phyloP scores from a whole-genome alignment of 2,797 vertebrate genomes.

The Lepilemur ruficaudatus region DNA sequence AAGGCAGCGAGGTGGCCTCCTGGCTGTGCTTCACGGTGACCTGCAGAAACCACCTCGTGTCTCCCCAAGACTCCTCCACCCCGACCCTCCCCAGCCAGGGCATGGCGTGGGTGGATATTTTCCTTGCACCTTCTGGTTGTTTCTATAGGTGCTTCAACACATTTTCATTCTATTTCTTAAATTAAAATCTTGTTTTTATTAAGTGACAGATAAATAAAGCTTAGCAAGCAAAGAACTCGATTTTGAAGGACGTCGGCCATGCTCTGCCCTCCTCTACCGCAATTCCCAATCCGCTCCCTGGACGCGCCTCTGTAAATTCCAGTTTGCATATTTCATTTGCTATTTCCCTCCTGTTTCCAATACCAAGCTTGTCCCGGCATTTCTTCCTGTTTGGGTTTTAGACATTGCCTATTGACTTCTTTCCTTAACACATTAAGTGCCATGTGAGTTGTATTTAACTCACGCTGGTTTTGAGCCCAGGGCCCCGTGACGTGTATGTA shows the following conservation, averaged over 20 bases:
- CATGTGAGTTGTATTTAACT: too few species aligned
- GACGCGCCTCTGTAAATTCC: neutral
- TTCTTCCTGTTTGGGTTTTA: neutral
- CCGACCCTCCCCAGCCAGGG: neutral
- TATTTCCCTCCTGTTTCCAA: neutral
- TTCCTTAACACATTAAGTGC: neutral
- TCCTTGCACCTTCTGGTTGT: neutral
- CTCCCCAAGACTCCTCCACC: neutral
- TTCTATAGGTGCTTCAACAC: neutral
- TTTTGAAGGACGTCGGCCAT: neutral
- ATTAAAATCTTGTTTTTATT: neutral
- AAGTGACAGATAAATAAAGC: neutral
- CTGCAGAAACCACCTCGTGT: neutral
- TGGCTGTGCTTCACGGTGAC: accelerated
- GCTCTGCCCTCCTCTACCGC: neutral
- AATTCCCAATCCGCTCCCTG: accelerated
- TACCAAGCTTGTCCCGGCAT: neutral
- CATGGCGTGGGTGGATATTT: accelerated
- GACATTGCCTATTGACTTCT: neutral
- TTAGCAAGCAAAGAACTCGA: accelerated
- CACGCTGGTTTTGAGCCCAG: too few species aligned
- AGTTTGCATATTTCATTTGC: neutral
- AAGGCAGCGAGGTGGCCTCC: neutral
- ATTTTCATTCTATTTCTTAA: neutral
- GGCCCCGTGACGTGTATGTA: too few species aligned